Evolutionary conservation across 2,888 invertebrate genomes (phyloP), one percentile per base, ranked within the genome.

Genomic region (Tachina grossa): DNA sequence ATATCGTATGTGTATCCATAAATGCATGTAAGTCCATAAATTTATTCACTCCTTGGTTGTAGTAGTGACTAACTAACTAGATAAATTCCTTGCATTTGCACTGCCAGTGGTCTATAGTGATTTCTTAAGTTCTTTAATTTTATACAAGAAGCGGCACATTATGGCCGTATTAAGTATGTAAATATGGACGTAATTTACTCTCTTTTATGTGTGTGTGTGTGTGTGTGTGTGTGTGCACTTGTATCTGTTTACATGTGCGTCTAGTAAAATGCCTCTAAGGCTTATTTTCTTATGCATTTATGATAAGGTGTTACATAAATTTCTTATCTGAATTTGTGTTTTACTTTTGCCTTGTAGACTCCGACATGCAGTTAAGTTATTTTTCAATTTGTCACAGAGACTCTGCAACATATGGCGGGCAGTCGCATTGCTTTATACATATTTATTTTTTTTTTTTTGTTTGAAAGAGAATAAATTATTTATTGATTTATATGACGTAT

Each of bases 231-330:
- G n/a, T n/a, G n/a, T n/a, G n/a, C n/a, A n/a, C n/a, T n/a, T n/a
- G n/a, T n/a, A n/a, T n/a, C 61, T 72, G 61, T 77, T 66, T 72
- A 80, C 59, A 82, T 79, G 71, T 75, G 59, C 53, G 79, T 82
- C 75, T 85, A 71, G 53, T 79, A 51, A 57, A 79, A 61, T 82
- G 55, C 71, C 85, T 79, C n/a, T 53, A 79, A 66, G 85, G 85
- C 71, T 22, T 65, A 82, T 71, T 82, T 79, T 79, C 82, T 71
- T 85, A 85, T 85, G 82, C 78, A 85, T 82, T 79, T 85, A 71
- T 85, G 85, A 85, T 85, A 85, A 79, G 65, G 71, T 85, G 78
- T 79, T 82, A 82, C 79, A 85, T 71, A 82, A 75, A 82, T 79
- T 75, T 75, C 65, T 75, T 79, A 76, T 66, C 51, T 57, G 53